phyloP scores from a whole-genome alignment of 2,888 invertebrate species.

The Zaprionus lineosus region DNA sequence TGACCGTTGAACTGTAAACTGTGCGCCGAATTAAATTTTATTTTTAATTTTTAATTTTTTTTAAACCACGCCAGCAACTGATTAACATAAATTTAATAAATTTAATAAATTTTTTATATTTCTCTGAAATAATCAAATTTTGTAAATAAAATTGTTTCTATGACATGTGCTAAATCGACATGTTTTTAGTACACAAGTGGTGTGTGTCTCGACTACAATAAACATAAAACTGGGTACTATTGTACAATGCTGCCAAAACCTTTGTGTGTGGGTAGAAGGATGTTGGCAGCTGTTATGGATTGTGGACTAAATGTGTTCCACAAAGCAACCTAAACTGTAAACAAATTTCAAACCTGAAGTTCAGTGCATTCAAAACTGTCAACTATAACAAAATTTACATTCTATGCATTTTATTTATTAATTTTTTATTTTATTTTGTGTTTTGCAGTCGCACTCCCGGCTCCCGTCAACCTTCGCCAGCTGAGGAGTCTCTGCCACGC shows the following conservation, averaged over 20 bases:
- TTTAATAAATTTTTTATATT: no score
- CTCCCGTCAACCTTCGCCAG: constrained; percentile 95
- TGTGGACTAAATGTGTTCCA: constrained; percentile 2
- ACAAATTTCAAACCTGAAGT: neutral
- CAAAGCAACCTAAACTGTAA: neutral
- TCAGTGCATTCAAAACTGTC: neutral
- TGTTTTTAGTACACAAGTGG: no score
- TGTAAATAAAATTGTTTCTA: no score
- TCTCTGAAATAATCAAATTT: no score
- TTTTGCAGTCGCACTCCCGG: constrained; percentile 90
- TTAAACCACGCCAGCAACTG: no score
- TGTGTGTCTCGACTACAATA: no score
- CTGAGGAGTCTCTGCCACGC: constrained; percentile 86
- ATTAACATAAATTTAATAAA: no score
- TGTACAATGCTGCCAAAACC: no score
- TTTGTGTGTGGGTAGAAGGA: neutral
- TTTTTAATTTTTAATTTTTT: no score
- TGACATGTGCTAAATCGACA: no score
- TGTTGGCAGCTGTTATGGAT: neutral
- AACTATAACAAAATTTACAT: neutral
- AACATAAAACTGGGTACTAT: no score
- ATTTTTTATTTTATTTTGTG: neutral
- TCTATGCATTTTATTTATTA: neutral
- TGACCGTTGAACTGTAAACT: constrained; percentile 21
- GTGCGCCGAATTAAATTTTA: no score